Percentiles rank a stretch among this genome's conserved stretches.
These are phyloP conservation scores for Linurgus olivaceus DNA, from an alignment of 2,797 vertebrate genomes.

Conservation along the genomic window DNA sequence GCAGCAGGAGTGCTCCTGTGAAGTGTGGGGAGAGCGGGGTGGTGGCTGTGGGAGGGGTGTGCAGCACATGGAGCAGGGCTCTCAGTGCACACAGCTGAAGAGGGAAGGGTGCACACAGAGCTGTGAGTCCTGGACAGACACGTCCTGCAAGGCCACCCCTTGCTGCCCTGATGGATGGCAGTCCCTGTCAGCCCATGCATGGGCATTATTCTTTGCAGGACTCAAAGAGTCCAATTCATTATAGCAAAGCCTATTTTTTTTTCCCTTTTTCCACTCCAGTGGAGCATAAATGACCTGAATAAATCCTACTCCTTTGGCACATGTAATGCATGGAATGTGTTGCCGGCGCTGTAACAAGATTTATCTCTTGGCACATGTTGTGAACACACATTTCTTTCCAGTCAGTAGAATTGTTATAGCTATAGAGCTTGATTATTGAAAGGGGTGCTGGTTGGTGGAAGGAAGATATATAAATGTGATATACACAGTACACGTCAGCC, in stretches of 20 bases:
- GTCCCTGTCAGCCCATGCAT: not conserved
- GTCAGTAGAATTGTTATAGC: conserved; percentile 59
- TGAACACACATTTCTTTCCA: conserved; percentile 65
- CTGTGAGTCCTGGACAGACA: not conserved
- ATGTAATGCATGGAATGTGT: conserved; percentile 55
- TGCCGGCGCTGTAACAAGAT: conserved; percentile 47
- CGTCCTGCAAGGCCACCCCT: not conserved
- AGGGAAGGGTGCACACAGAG: not conserved
- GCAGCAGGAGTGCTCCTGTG: not conserved
- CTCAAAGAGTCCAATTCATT: conserved; percentile 20
- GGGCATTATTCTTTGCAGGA: conserved; percentile 7
- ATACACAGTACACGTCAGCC: conserved; percentile 33
- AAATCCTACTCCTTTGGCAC: conserved; percentile 62
- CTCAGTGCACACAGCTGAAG: not conserved
- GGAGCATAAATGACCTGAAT: conserved; percentile 64
- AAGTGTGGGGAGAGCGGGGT: not conserved
- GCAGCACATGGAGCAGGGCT: accelerated
- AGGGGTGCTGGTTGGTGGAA: conserved; percentile 19
- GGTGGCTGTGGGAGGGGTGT: accelerated
- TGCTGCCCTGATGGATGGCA: not conserved
- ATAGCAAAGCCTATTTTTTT: conserved; percentile 30
- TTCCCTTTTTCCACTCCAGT: conserved; percentile 40
- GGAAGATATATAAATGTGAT: conserved; percentile 57
- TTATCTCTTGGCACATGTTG: conserved; percentile 57
- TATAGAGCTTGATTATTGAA: conserved; percentile 62